phyloP scores from a whole-genome alignment of 2,797 vertebrate species.

The Scolopax rusticola region DNA sequence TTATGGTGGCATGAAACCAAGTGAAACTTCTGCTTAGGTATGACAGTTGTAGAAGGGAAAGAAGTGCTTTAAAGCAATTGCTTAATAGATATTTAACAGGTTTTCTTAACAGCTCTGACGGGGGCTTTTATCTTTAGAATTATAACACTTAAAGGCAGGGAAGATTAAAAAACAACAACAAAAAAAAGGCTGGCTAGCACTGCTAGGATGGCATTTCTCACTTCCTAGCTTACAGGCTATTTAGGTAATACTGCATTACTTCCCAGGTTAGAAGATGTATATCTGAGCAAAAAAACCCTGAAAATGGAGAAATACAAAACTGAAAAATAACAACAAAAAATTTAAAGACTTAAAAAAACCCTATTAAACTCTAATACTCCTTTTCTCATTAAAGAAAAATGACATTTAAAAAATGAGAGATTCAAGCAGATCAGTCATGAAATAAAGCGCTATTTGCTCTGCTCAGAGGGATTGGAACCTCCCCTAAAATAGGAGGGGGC shows the following conservation, averaged over 20 bases:
- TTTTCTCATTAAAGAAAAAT: neutral
- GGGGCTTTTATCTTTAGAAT: neutral
- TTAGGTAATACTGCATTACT: neutral
- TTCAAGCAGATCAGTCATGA: neutral
- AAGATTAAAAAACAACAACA: neutral
- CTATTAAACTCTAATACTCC: neutral
- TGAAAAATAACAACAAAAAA: neutral
- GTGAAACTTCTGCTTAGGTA: neutral
- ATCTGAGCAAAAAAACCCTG: neutral
- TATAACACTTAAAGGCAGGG: neutral
- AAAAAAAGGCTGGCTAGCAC: neutral
- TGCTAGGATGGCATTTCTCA: neutral
- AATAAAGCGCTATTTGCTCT: neutral
- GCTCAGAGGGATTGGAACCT: neutral
- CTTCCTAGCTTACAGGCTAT: neutral
- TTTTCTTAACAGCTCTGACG: neutral
- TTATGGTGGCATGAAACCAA: neutral
- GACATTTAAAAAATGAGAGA: neutral
- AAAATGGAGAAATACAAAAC: neutral
- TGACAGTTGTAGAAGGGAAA: neutral
- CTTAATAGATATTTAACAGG: neutral
- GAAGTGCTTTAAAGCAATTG: neutral
- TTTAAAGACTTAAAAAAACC: neutral
- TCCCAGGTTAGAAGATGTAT: neutral
- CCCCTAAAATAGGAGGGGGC: neutral